These are phyloP conservation scores for Podiceps cristatus DNA, from an alignment of 2,113 vertebrate species.

Conservation along the genomic window DNA sequence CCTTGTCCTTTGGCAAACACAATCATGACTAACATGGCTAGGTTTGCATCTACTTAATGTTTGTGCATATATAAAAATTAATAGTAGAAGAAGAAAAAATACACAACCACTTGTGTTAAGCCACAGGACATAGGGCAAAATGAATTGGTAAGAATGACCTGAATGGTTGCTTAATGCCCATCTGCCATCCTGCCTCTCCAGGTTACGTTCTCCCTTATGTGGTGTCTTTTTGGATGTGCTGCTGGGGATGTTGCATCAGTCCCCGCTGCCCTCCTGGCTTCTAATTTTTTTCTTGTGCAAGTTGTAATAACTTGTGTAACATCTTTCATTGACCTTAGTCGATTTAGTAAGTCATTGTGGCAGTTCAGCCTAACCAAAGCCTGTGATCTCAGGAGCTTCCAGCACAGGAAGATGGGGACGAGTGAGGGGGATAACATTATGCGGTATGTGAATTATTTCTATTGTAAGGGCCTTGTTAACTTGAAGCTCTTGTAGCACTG, in stretches of 20 bases:
- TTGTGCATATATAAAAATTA: neutral
- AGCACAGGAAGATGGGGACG: accelerated
- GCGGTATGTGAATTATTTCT: neutral
- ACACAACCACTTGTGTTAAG: neutral
- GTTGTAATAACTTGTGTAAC: neutral
- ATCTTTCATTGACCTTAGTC: neutral
- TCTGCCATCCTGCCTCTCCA: neutral
- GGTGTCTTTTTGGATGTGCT: neutral
- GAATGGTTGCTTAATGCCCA: neutral
- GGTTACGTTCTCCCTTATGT: neutral
- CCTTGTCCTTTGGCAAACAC: neutral
- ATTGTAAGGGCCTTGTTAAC: neutral
- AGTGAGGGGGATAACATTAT: neutral
- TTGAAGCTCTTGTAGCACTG: neutral
- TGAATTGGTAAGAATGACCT: neutral
- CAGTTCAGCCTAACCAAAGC: neutral
- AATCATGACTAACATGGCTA: accelerated
- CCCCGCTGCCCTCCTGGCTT: neutral
- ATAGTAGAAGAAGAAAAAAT: neutral
- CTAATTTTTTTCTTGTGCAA: neutral
- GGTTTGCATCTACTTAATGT: neutral
- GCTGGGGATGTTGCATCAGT: neutral
- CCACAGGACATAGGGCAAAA: neutral
- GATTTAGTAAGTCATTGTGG: neutral
- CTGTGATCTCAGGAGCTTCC: neutral